Evolutionary conservation across 2,888 invertebrate genomes (phyloP).

Genomic region (Mythimna pallens): DNA sequence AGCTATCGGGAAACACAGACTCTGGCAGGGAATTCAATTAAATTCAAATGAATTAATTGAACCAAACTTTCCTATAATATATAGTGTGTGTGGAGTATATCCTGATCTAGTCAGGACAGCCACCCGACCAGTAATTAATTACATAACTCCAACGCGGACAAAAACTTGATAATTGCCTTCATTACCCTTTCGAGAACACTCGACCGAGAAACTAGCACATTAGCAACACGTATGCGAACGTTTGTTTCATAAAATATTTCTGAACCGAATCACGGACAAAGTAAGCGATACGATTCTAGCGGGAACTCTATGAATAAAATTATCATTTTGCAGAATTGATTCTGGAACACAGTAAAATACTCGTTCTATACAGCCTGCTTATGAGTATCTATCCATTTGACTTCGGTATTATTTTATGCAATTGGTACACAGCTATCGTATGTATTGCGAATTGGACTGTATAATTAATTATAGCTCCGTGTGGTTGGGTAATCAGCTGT

Average conservation of each 20-base stretch:
- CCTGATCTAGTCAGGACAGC: constrained; percentile 47
- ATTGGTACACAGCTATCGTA: constrained; percentile 63
- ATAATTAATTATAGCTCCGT: constrained; percentile 52
- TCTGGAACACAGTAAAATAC: constrained; percentile 86
- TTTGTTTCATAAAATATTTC: constrained; percentile 85
- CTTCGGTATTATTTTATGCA: constrained; percentile 69
- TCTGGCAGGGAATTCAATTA: too few species aligned
- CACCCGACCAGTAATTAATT: constrained; percentile 57
- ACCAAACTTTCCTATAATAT: constrained; percentile 6
- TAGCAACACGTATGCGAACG: constrained; percentile 70
- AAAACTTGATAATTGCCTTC: constrained; percentile 68
- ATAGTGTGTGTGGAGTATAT: constrained; percentile 7
- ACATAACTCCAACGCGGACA: constrained; percentile 59
- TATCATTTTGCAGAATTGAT: constrained; percentile 90
- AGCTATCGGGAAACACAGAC: too few species aligned
- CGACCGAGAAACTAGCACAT: constrained; percentile 65
- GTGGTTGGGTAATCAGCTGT: constrained; percentile 54
- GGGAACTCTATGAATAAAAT: constrained; percentile 90
- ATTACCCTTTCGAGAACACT: constrained; percentile 65
- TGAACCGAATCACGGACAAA: constrained; percentile 88
- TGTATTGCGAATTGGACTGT: constrained; percentile 59
- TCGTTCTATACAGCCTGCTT: constrained; percentile 82
- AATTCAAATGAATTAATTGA: constrained; percentile 23
- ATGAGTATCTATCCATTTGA: constrained; percentile 73
- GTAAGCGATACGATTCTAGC: constrained; percentile 89